Evolutionary conservation across 2,797 vertebrate genomes (phyloP).

Genomic region (Tiaroga cobitis): DNA sequence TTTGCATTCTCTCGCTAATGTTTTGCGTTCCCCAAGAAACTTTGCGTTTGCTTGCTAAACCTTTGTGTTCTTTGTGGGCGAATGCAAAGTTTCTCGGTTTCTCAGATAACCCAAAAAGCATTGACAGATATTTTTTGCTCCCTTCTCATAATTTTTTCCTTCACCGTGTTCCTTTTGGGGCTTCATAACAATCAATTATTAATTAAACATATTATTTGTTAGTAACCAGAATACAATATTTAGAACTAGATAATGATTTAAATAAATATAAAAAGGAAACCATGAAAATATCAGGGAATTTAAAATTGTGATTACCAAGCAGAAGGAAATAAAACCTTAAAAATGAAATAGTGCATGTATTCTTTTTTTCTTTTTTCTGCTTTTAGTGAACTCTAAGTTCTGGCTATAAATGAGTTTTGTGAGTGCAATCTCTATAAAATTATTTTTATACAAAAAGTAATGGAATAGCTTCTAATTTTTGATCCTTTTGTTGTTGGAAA

Average conservation of each 20-base stretch:
- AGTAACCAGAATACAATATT: neutral
- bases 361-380: neutral
- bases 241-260: neutral
- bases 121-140: no score
- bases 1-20: no score
- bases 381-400: neutral
- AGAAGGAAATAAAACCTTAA: neutral
- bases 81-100: no score
- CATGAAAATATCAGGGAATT: neutral
- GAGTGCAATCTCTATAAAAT: neutral
- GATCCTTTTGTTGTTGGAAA: no score
- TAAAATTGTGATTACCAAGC: neutral
- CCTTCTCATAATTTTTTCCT: no score
- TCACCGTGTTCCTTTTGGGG: neutral
- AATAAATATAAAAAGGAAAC: neutral
- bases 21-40: neutral
- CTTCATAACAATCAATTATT: neutral
- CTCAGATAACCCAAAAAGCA: no score
- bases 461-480: no score
- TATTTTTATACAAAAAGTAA: neutral
- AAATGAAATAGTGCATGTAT: no score
- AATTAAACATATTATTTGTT: neutral
- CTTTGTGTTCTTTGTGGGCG: no score
- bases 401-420: neutral
- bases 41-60: neutral